Base-by-base conservation (phyloP, 1,140 invertebrate species). In the Drosophila rhopaloa region DNA sequence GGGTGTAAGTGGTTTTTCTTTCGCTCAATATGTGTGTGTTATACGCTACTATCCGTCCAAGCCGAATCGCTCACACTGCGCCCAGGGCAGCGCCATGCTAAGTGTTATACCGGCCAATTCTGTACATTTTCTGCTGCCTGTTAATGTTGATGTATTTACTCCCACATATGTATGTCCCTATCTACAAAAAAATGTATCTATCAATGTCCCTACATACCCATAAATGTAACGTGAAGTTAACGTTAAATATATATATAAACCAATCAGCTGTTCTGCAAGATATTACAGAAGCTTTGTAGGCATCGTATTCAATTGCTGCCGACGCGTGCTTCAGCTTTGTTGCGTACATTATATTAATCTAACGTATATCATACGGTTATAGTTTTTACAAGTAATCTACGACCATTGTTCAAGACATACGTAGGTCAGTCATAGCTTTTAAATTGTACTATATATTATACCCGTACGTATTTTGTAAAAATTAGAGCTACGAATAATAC, bases 91-190 rank as follows among this genome's bases (percentile, higher is more conserved):
- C 72, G 71, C 76, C 78, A 59, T 76, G 76, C 81, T 72, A 88
- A 82, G 79, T 82, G 67, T 86, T 79, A 66, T 88, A 76, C 76
- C 76, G 80, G 62, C 66, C 71, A 73, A 59, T 76, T 53, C 47
- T 88, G 58, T 80, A 60, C 35, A 73, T 80, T 72, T 51, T 14
- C 50, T 59, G 53, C 65, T 81, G 41, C 44, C 56, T 59, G 41
- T 55, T 27, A 57, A 67, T 75, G 73, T 83, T 70, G 47, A 68
- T 38, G 51, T 81, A 43, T 37, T 71, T 60, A 60, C 60, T 14
- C 38, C 56, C 27, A 62, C 61, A 60, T 37, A 55, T 50, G 57
- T 73, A 73, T 55, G 35, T 62, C 58, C 53, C 54, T 51, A 80
- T 70, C 37, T 40, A 35, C 1, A 43, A 66, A 27, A 16, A 75